Conservation (phyloP, 2,888 invertebrate species). For the Eupelmus urozonus region DNA sequence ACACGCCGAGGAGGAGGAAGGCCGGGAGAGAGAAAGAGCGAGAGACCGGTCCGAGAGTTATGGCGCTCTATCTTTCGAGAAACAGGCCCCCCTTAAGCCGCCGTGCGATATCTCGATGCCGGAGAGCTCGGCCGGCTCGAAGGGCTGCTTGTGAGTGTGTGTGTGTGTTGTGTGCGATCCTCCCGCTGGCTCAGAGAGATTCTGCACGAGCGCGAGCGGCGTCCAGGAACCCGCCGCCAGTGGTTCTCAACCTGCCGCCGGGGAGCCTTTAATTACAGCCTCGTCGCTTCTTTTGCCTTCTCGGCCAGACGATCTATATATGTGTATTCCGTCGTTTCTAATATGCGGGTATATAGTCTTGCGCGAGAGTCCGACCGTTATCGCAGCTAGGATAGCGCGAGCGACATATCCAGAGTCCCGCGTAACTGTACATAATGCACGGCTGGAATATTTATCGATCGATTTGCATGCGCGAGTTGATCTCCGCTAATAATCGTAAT, state of each 20-base stretch:
- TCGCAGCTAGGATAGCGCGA: background rate
- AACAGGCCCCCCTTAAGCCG: constrained; percentile 17
- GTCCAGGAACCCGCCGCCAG: background rate
- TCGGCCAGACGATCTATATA: background rate
- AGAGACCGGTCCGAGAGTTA: too few species aligned
- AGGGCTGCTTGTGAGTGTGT: too few species aligned
- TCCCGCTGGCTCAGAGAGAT: too few species aligned
- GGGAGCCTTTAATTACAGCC: too few species aligned
- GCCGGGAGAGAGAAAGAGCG: background rate
- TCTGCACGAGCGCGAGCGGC: background rate
- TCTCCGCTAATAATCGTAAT: too few species aligned
- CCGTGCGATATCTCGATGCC: constrained; percentile 16
- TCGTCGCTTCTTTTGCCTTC: background rate
- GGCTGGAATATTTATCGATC: too few species aligned
- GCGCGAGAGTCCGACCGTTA: background rate
- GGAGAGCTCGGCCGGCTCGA: too few species aligned
- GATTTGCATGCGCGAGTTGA: too few species aligned
- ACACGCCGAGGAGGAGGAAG: background rate
- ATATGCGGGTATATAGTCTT: background rate
- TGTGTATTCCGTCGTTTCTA: too few species aligned
- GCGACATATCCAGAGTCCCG: too few species aligned
- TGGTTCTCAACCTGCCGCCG: constrained; percentile 2
- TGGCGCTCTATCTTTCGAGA: constrained; percentile 44
- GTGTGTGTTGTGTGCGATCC: too few species aligned
- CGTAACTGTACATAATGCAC: too few species aligned